Conservation (phyloP, 2,797 vertebrate species). For the Crax fasciolata region DNA sequence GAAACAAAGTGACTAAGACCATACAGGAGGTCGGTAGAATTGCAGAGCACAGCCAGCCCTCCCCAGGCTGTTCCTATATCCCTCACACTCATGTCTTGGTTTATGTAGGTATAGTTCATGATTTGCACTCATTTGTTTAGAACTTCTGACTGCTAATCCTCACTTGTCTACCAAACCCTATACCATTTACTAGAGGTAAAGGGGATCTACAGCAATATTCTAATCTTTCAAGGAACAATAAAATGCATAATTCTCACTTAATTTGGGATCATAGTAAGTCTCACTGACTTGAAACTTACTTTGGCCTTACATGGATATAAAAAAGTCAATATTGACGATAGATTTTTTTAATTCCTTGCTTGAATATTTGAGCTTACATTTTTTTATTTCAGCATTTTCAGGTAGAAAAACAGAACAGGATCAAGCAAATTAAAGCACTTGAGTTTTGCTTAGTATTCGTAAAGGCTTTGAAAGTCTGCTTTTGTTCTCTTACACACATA, state of each 20-base stretch:
- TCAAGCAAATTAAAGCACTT: neutral
- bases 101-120: neutral
- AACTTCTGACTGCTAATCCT: neutral
- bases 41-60: neutral
- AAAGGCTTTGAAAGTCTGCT: constrained; percentile 3
- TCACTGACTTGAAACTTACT: neutral
- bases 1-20: neutral
- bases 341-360: neutral
- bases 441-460: neutral
- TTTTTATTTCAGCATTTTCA: neutral
- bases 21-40: neutral
- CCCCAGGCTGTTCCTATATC: neutral
- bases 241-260: neutral
- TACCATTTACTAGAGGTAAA: neutral
- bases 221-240: neutral
- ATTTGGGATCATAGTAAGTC: neutral
- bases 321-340: neutral
- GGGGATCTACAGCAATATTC: neutral
- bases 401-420: neutral
- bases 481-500: neutral
- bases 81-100: neutral
- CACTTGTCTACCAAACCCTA: neutral
- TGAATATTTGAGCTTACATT: neutral
- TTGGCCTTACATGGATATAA: neutral
- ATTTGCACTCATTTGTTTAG: neutral